phyloP scores from a whole-genome alignment of 2,888 invertebrate genomes.

The Sycophila texana region DNA sequence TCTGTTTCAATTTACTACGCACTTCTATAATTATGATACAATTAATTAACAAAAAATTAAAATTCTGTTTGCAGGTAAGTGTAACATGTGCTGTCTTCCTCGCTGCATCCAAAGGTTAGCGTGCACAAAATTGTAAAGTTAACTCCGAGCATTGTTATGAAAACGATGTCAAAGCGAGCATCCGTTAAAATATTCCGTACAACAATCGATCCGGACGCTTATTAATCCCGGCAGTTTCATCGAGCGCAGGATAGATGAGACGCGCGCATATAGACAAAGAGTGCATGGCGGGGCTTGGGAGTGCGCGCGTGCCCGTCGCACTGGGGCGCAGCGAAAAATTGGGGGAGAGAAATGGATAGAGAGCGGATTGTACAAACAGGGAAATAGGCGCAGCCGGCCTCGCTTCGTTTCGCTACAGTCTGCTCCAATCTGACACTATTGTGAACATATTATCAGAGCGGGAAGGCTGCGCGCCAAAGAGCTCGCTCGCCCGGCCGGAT shows the following conservation, averaged over 20 bases:
- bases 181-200: slow-evolving; percentile 11
- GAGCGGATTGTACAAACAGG: slow-evolving; percentile 68
- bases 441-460: slow-evolving; percentile 54
- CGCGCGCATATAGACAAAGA: slow-evolving; percentile 34
- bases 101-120: too few species aligned
- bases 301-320: background rate
- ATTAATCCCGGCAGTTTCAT: slow-evolving; percentile 45
- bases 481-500: slow-evolving; percentile 1
- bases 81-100: too few species aligned
- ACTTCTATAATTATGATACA: too few species aligned
- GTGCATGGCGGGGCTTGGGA: background rate
- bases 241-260: background rate
- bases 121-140: background rate
- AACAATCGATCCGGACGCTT: slow-evolving; percentile 23
- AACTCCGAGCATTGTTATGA: background rate
- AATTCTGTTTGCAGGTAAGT: too few species aligned
- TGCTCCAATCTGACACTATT: slow-evolving; percentile 61
- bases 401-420: slow-evolving; percentile 65
- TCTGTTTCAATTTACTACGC: too few species aligned
- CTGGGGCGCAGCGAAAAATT: slow-evolving; percentile 55
- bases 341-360: slow-evolving; percentile 56
- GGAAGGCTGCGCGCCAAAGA: slow-evolving; percentile 17
- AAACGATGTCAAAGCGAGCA: too few species aligned
- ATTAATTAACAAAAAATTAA: too few species aligned
- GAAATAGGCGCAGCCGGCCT: slow-evolving; percentile 63